Conservation (phyloP, 2,888 invertebrate species). For the Nasonia oneida region DNA sequence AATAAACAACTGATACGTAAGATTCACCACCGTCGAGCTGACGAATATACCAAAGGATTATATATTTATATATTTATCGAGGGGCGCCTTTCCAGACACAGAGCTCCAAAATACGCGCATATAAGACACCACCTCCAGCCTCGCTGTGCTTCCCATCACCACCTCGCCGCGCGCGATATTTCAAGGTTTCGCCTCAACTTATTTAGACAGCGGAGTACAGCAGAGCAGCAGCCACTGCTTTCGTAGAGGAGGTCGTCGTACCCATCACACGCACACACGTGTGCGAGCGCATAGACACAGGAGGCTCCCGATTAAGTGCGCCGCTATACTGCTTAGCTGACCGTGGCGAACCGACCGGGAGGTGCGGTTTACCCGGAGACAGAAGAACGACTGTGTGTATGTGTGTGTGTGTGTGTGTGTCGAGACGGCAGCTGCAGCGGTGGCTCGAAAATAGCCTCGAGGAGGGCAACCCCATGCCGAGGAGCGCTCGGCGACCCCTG, state of each 20-base stretch:
- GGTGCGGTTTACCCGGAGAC: conserved; percentile 72
- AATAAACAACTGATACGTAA: too few species aligned
- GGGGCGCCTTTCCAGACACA: too few species aligned
- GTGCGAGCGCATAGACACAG: not conserved
- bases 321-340: conserved; percentile 67
- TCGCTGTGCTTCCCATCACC: not conserved
- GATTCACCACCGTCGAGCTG: too few species aligned
- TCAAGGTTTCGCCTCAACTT: conserved; percentile 7
- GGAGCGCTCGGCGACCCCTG: conserved; percentile 54
- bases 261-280: conserved; percentile 62
- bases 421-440: conserved; percentile 74
- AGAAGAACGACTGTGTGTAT: not conserved
- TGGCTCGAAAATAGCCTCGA: conserved; percentile 69
- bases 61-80: too few species aligned
- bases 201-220: not conserved
- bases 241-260: conserved; percentile 65
- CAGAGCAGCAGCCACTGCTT: conserved; percentile 1
- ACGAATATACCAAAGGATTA: too few species aligned
- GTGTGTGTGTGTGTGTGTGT: not conserved
- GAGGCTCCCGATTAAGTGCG: not conserved
- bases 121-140: not conserved
- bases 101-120: not conserved
- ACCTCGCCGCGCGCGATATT: not conserved
- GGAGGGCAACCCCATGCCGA: conserved; percentile 74
- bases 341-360: conserved; percentile 73